A percentile compares a stretch with the other conserved stretches of the same genome.
These are phyloP conservation scores for Prunella strophiata DNA, from an alignment of 2,797 vertebrate genomes.

Conservation along the genomic window DNA sequence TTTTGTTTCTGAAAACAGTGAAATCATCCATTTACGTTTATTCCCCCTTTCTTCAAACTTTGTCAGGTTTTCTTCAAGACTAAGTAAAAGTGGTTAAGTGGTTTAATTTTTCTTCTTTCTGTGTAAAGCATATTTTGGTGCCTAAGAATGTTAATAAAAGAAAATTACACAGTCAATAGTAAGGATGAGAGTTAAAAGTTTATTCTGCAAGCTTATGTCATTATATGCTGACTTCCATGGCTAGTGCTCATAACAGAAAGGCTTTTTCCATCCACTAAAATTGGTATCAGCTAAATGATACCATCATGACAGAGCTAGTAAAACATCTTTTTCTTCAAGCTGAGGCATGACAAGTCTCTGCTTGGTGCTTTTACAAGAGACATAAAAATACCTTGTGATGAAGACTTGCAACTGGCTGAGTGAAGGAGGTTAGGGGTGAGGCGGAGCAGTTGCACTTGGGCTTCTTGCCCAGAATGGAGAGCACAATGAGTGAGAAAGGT, in stretches of 20 bases:
- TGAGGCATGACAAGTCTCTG: not conserved
- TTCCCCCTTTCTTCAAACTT: not conserved
- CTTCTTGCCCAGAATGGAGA: conserved; percentile 5
- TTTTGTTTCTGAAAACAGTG: not conserved
- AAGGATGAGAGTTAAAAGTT: not conserved
- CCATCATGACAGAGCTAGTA: not conserved
- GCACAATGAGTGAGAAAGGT: not conserved
- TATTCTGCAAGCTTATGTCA: not conserved
- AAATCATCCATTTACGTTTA: not conserved
- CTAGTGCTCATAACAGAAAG: not conserved
- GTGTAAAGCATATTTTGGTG: not conserved
- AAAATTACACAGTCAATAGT: not conserved
- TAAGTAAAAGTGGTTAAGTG: not conserved
- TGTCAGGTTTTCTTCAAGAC: not conserved
- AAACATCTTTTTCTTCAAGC: not conserved
- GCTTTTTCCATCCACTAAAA: conserved; percentile 7
- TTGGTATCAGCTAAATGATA: not conserved
- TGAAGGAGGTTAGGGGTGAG: not conserved
- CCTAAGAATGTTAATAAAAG: not conserved
- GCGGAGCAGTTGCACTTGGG: not conserved
- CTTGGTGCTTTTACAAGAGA: not conserved
- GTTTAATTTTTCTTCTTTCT: not conserved
- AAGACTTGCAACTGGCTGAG: not conserved
- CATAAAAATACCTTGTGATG: conserved; percentile 15
- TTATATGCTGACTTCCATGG: not conserved